Evolutionary conservation across 2,888 invertebrate species (phyloP).

Genomic region (Hyposoter didymator): DNA sequence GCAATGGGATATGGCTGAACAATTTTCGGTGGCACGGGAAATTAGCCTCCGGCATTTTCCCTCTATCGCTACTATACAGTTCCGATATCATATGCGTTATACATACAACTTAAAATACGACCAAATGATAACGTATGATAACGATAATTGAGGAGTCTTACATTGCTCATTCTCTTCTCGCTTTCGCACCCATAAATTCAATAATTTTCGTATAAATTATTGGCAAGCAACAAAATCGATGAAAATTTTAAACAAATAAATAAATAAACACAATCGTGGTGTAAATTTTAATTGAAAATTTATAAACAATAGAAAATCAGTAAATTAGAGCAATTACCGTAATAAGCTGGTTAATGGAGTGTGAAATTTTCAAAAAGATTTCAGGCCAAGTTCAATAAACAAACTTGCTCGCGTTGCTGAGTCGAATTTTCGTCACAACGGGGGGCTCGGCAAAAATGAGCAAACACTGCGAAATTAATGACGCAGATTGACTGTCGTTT

Average conservation of each 20-base stretch:
- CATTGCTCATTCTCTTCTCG: conserved; percentile 27
- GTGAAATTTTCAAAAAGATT: too few relatives aligned
- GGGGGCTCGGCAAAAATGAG: too few relatives aligned
- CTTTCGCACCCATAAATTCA: background rate
- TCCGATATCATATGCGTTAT: conserved; percentile 49
- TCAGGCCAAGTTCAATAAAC: too few relatives aligned
- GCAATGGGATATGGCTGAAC: conserved; percentile 51
- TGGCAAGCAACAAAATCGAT: background rate
- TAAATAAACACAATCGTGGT: background rate
- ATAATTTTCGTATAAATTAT: background rate
- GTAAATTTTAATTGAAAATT: background rate
- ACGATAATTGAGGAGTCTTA: conserved; percentile 59
- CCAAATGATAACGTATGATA: conserved; percentile 55
- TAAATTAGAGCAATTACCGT: background rate
- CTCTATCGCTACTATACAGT: conserved; percentile 41
- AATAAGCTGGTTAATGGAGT: too few relatives aligned
- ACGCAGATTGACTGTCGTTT: too few relatives aligned
- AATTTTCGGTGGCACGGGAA: conserved; percentile 63
- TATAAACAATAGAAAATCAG: background rate
- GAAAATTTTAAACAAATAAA: background rate
- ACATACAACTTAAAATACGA: conserved; percentile 31
- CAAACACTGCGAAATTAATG: too few relatives aligned
- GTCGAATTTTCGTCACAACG: too few relatives aligned
- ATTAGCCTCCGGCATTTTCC: conserved; percentile 64
- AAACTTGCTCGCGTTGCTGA: too few relatives aligned